phyloP scores from a whole-genome alignment of 2,888 invertebrate genomes.

The Hypolimnas misippus region DNA sequence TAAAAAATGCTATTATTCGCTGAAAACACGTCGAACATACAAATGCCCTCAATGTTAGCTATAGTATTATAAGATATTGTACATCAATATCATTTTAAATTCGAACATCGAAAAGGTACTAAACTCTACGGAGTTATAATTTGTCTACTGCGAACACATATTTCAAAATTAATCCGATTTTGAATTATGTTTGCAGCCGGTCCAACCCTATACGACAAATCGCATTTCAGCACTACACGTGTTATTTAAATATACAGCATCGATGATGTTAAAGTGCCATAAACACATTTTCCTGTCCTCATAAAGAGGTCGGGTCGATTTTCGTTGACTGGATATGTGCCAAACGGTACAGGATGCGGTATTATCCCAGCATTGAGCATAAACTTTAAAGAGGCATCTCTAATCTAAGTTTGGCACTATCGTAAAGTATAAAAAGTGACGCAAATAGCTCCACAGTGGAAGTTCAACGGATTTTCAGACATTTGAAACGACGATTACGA shows the following conservation, averaged over 20 bases:
- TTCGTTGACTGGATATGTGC: conserved; percentile 33
- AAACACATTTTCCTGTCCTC: conserved; percentile 10
- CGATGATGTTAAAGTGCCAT: conserved; percentile 5
- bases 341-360: conserved; percentile 30
- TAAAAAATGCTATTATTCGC: too few species aligned
- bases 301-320: conserved; percentile 12
- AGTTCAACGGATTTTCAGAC: conserved; percentile 50
- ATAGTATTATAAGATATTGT: too few species aligned
- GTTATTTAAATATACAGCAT: not conserved
- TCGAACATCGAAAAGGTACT: too few species aligned
- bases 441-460: conserved; percentile 48
- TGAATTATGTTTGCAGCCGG: not conserved
- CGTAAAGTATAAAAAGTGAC: conserved; percentile 60
- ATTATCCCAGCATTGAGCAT: conserved; percentile 43
- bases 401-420: conserved; percentile 60
- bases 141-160: not conserved
- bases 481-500: conserved; percentile 59
- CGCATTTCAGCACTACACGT: not conserved
- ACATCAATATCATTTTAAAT: too few species aligned
- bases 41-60: too few species aligned
- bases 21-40: too few species aligned
- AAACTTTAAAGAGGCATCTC: conserved; percentile 44
- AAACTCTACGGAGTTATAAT: not conserved
- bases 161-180: conserved; percentile 7
- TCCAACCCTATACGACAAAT: not conserved